Conservation (phyloP, 2,888 invertebrate species). For the Callimorpha dominula region DNA sequence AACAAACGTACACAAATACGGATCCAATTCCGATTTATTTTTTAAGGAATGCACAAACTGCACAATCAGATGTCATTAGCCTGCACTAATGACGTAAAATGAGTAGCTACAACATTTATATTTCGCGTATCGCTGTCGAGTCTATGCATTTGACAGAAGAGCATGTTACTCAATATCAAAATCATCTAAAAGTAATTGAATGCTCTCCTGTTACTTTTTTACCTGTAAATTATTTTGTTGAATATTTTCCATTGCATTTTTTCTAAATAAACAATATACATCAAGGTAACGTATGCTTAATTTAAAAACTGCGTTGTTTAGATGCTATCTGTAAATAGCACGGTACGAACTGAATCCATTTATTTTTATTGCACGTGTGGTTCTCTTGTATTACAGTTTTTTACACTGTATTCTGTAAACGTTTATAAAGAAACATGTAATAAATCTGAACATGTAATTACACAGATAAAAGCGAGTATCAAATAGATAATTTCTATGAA, state of each 20-base stretch:
- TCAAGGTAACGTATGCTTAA: slow-evolving; percentile 9
- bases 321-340: slow-evolving; percentile 39
- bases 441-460: slow-evolving; percentile 50
- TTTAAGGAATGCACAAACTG: no score
- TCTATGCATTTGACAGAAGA: no score
- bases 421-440: slow-evolving; percentile 37
- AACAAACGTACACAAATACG: no score
- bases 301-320: slow-evolving; percentile 34
- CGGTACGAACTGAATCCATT: slow-evolving; percentile 35
- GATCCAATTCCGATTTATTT: no score
- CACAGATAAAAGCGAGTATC: slow-evolving; percentile 35
- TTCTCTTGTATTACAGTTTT: slow-evolving; percentile 28
- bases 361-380: slow-evolving; percentile 43
- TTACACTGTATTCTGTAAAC: slow-evolving; percentile 27
- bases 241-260: not conserved
- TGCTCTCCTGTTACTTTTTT: not conserved
- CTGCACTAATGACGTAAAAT: no score
- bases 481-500: not conserved
- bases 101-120: no score
- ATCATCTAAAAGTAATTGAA: not conserved
- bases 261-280: slow-evolving; percentile 8
- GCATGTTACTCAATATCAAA: no score
- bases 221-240: not conserved
- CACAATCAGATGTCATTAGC: no score
- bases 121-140: no score